Conservation (phyloP, 1,140 invertebrate species). For the Helicoverpa zea region DNA sequence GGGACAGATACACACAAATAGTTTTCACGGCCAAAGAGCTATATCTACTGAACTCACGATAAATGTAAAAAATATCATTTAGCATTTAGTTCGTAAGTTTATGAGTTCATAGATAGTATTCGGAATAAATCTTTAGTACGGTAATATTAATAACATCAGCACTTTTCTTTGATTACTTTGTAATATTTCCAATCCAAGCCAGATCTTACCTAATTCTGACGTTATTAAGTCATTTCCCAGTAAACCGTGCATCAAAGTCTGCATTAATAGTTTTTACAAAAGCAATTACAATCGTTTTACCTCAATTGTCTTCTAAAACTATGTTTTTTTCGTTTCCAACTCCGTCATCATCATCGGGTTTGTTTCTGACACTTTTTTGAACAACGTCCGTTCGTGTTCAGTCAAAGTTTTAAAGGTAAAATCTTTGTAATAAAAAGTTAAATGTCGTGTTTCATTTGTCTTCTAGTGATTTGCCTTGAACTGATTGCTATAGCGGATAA, state of each 20-base stretch:
- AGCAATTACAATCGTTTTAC: not conserved
- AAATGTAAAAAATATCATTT: no score
- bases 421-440: constrained; percentile 3
- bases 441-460: not conserved
- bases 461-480: constrained; percentile 17
- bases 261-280: not conserved
- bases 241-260: not conserved
- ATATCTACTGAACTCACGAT: no score
- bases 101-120: no score
- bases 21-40: no score
- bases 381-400: not conserved
- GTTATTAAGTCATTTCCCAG: not conserved
- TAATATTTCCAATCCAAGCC: no score
- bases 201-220: no score
- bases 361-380: constrained; percentile 5
- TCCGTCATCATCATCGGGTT: not conserved
- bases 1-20: no score
- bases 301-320: not conserved
- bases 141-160: no score
- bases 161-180: no score
- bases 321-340: not conserved
- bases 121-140: no score
- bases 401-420: constrained; percentile 26
- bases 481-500: constrained; percentile 4
- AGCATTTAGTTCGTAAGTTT: no score